These are phyloP conservation scores for Geococcyx californianus DNA, from an alignment of 2,113 vertebrate genomes.

Conservation along the genomic window DNA sequence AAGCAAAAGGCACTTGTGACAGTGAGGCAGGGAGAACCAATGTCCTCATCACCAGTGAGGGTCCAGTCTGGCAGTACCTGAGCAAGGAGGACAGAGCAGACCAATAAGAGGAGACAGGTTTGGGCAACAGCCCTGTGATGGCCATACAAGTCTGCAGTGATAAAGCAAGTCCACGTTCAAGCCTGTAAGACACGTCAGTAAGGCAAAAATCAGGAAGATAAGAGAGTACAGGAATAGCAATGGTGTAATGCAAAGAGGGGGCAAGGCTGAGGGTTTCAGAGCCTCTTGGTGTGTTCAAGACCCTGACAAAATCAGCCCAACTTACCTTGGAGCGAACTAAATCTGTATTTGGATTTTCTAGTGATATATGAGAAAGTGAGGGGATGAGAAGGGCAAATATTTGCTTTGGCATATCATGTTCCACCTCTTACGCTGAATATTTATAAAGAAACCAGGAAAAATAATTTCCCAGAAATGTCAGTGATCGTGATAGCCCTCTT, in stretches of 20 bases:
- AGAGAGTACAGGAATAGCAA: not conserved
- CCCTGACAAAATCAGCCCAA: not conserved
- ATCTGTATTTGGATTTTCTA: not conserved
- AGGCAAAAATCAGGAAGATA: not conserved
- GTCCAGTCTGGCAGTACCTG: not conserved
- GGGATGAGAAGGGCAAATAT: not conserved
- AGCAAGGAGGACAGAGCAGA: not conserved
- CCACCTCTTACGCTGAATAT: not conserved
- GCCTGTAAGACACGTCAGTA: not conserved
- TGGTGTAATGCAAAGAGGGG: rapidly evolving
- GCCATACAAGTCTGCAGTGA: not conserved
- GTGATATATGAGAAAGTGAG: not conserved
- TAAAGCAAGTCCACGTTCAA: not conserved
- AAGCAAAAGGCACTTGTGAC: not conserved
- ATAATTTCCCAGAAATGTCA: not conserved
- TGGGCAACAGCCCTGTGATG: rapidly evolving
- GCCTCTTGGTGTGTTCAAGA: not conserved
- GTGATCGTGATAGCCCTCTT: not conserved
- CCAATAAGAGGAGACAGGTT: not conserved
- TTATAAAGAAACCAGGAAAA: not conserved
- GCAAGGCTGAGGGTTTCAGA: not conserved
- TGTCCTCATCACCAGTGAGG: not conserved
- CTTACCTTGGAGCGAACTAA: not conserved
- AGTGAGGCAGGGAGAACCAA: rapidly evolving
- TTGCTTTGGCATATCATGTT: not conserved